Percentiles rank a stretch among this genome's conserved stretches.
These are phyloP conservation scores for Pheosia gnoma DNA, from an alignment of 2,888 invertebrate genomes.

Conservation along the genomic window DNA sequence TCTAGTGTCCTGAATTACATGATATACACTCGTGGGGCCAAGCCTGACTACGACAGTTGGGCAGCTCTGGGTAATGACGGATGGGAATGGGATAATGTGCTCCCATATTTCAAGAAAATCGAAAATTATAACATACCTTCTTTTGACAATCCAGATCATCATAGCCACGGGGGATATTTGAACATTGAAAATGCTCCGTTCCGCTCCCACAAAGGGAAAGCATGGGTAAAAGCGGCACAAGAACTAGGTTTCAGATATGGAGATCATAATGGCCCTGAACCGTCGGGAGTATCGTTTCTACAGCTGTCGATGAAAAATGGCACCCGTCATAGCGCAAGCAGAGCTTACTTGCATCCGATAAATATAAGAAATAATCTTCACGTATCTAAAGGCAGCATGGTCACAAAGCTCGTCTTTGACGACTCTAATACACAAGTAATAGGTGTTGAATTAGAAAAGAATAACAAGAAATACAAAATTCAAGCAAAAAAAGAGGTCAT, in stretches of 20 bases:
- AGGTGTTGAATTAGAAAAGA: conserved; percentile 85
- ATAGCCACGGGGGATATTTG: conserved; percentile 83
- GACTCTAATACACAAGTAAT: conserved; percentile 80
- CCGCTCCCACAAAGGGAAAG: conserved; percentile 76
- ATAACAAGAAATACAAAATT: conserved; percentile 77
- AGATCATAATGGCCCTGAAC: conserved; percentile 86
- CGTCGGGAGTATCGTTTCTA: conserved; percentile 85
- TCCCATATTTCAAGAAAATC: conserved; percentile 91
- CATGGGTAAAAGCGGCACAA: conserved; percentile 85
- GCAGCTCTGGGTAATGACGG: conserved; percentile 87
- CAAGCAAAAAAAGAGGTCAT: conserved; percentile 89
- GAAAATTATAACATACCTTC: conserved; percentile 87
- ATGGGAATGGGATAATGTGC: conserved; percentile 89
- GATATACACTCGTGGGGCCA: conserved; percentile 90
- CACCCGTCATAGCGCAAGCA: conserved; percentile 86
- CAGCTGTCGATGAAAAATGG: conserved; percentile 87
- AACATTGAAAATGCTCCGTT: conserved; percentile 82
- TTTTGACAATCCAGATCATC: conserved; percentile 78
- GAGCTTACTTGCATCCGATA: conserved; percentile 86
- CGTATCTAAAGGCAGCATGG: conserved; percentile 84
- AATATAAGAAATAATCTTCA: conserved; percentile 85
- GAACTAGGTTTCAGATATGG: conserved; percentile 84
- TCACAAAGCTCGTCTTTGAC: conserved; percentile 84
- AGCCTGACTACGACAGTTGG: conserved; percentile 91
- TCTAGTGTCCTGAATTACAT: conserved; percentile 92